A percentile compares a stretch with the other conserved stretches of the same genome.
Evolutionary conservation across 2,797 vertebrate species (phyloP).

Genomic region (Diplodus puntazzo): DNA sequence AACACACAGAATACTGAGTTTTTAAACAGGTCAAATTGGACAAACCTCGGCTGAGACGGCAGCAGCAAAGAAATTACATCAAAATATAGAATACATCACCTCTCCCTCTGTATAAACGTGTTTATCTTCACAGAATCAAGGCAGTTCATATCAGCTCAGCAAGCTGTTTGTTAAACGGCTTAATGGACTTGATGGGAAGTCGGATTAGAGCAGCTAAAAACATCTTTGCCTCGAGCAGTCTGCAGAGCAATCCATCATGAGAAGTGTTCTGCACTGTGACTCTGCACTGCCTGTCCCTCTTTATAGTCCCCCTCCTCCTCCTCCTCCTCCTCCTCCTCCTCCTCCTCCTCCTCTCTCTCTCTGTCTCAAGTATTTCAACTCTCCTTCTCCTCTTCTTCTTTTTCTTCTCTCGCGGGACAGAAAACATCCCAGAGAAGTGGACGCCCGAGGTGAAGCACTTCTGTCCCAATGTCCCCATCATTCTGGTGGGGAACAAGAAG

Average conservation of each 20-base stretch:
- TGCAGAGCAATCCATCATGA: conserved; percentile 70
- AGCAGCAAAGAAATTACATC: not conserved
- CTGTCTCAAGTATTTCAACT: conserved; percentile 26
- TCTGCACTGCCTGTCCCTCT: conserved; percentile 50
- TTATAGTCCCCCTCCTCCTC: conserved; percentile 25
- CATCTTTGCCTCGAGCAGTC: conserved; percentile 59
- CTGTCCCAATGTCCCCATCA: conserved; percentile 98
- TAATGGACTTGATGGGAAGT: conserved; percentile 64
- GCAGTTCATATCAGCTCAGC: conserved; percentile 24
- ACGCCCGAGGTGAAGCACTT: conserved; percentile 99
- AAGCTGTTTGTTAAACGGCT: conserved; percentile 55
- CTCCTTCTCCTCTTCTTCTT: not conserved
- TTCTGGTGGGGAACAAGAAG: conserved; percentile 98
- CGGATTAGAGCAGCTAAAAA: conserved; percentile 72
- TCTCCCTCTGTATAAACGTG: not conserved
- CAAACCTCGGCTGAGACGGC: too few species aligned
- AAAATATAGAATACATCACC: fast-evolving
- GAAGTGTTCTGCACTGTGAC: conserved; percentile 54
- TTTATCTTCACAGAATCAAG: conserved; percentile 28
- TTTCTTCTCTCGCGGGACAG: conserved; percentile 77
- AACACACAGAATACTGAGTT: not conserved
- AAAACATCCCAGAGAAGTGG: conserved; percentile 99
- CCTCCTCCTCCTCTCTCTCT: not conserved
- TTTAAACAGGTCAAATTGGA: not conserved
- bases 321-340: not conserved